Percentiles rank a stretch among this genome's conserved stretches.
These are phyloP conservation scores for Julus scanicus DNA, from an alignment of 2,888 invertebrate genomes.

Conservation along the genomic window DNA sequence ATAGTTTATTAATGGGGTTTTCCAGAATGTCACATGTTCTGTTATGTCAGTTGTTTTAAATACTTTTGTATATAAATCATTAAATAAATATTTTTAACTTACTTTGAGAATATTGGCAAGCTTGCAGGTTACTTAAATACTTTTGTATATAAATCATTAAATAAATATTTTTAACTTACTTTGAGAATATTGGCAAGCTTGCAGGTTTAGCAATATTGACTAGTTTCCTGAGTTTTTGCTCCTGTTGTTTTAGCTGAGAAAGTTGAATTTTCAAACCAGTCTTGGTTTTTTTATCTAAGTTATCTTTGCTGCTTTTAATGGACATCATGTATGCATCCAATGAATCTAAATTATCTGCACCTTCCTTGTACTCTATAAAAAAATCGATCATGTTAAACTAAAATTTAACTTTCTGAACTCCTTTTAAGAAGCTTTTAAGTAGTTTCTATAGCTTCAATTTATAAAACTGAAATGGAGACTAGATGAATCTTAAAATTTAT, in stretches of 20 bases:
- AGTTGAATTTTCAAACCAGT: conserved; percentile 68
- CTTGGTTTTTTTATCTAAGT: conserved; percentile 66
- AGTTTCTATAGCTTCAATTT: too few relatives aligned
- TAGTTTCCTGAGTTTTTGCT: conserved; percentile 75
- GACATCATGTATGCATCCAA: conserved; percentile 83
- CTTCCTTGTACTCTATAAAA: conserved; percentile 58
- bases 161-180: neutral
- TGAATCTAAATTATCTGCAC: conserved; percentile 73
- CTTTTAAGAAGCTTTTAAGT: neutral
- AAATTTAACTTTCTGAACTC: neutral
- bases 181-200: conserved; percentile 62
- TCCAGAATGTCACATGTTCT: too few relatives aligned
- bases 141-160: too few relatives aligned
- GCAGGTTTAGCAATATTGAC: conserved; percentile 74
- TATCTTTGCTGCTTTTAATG: conserved; percentile 65
- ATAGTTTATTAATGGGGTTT: too few relatives aligned
- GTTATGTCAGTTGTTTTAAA: too few relatives aligned
- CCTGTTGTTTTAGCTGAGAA: conserved; percentile 76
- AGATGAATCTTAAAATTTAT: too few relatives aligned
- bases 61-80: too few relatives aligned
- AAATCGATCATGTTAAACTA: neutral
- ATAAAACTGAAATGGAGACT: too few relatives aligned
- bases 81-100: neutral
- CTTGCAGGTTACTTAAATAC: conserved; percentile 67
- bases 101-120: conserved; percentile 61